Percentiles rank a stretch among this genome's conserved stretches.
These are phyloP conservation scores for Andrena haemorrhoa DNA, from an alignment of 2,888 invertebrate species.

Conservation along the genomic window DNA sequence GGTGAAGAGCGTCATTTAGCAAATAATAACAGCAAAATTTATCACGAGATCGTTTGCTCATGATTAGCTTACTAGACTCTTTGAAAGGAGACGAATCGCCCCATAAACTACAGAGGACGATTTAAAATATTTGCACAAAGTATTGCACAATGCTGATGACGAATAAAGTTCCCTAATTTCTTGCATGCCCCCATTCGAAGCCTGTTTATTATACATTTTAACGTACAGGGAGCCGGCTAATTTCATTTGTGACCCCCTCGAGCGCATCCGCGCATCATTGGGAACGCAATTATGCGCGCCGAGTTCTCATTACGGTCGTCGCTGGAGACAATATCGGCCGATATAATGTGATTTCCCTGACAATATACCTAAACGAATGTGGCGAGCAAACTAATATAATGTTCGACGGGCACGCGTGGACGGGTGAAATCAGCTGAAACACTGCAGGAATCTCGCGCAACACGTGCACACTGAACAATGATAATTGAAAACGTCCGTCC, in stretches of 20 bases:
- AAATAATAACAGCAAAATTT: no score
- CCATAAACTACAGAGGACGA: no score
- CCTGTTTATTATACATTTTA: conserved; percentile 48
- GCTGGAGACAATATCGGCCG: conserved; percentile 66
- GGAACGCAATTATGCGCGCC: conserved; percentile 62
- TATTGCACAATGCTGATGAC: no score
- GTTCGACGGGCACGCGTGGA: background rate
- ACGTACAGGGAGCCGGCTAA: conserved; percentile 52
- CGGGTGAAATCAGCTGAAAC: no score
- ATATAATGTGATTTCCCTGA: conserved; percentile 62
- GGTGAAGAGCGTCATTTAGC: no score
- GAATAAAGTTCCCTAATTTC: background rate
- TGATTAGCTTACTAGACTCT: no score
- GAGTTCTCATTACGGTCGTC: conserved; percentile 46
- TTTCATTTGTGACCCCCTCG: conserved; percentile 49
- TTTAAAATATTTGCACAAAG: no score
- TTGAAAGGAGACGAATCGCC: no score
- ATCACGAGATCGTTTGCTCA: no score
- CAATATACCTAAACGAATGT: conserved; percentile 68
- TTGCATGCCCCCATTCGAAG: background rate
- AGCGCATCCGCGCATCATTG: conserved; percentile 42
- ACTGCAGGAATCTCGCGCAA: no score
- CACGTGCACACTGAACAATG: no score
- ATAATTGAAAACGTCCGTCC: no score
- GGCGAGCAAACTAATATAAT: conserved; percentile 26